Conservation (phyloP, 2,888 invertebrate genomes). For the Cataglyphis cursor region DNA sequence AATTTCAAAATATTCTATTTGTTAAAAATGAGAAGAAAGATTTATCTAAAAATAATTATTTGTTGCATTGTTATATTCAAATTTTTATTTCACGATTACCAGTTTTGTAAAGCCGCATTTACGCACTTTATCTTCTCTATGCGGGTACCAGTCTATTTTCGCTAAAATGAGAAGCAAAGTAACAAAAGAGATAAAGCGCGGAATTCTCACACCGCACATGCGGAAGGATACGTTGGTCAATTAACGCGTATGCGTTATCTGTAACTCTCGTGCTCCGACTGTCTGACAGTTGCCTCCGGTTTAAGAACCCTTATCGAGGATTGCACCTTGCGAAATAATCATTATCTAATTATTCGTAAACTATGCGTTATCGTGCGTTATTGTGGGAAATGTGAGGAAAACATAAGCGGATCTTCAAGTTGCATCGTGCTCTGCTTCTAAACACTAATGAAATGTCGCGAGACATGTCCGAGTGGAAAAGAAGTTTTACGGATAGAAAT, state of each 20-base stretch:
- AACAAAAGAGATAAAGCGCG: slow-evolving; percentile 49
- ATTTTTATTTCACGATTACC: not conserved
- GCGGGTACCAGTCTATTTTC: slow-evolving; percentile 39
- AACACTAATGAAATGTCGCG: slow-evolving; percentile 13
- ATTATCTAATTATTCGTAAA: slow-evolving; percentile 36
- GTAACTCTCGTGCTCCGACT: not conserved
- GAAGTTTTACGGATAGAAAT: slow-evolving; percentile 62
- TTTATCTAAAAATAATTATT: not conserved
- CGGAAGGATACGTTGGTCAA: slow-evolving; percentile 16
- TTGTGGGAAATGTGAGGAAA: slow-evolving; percentile 4
- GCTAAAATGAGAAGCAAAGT: slow-evolving; percentile 28
- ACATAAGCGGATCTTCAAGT: slow-evolving; percentile 18
- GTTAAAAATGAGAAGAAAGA: not conserved
- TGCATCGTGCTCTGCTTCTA: not conserved
- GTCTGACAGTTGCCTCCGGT: slow-evolving; percentile 45
- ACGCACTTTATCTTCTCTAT: slow-evolving; percentile 4
- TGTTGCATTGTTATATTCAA: not conserved
- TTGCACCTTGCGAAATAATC: slow-evolving; percentile 14
- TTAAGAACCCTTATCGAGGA: slow-evolving; percentile 19
- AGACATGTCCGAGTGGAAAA: slow-evolving; percentile 26
- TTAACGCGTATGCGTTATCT: slow-evolving; percentile 37
- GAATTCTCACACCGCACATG: slow-evolving; percentile 29
- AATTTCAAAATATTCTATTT: not conserved
- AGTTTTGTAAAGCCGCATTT: not conserved
- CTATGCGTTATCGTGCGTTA: not conserved